phyloP scores from a whole-genome alignment of 2,113 vertebrate genomes.

The Dendrocopos noguchii region DNA sequence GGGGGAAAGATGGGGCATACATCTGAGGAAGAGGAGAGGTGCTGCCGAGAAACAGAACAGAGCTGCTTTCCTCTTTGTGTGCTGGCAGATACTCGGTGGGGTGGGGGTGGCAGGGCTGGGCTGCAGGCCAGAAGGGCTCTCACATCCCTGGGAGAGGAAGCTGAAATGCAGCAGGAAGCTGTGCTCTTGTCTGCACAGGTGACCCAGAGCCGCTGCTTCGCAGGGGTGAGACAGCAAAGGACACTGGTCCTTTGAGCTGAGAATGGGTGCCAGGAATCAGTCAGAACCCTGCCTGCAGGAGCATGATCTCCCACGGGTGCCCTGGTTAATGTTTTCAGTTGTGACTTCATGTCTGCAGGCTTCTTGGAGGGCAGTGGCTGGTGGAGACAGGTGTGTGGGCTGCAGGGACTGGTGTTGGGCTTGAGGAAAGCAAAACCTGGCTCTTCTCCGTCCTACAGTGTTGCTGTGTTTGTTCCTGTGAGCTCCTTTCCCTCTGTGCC shows the following conservation, averaged over 20 bases:
- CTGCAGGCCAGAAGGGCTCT: not conserved
- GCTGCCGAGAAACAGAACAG: not conserved
- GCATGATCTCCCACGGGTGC: fast-evolving
- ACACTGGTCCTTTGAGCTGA: not conserved
- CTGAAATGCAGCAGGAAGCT: not conserved
- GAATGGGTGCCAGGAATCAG: not conserved
- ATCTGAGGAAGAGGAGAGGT: not conserved
- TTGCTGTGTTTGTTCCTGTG: not conserved
- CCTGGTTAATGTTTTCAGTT: fast-evolving
- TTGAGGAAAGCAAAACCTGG: fast-evolving
- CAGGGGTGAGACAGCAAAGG: not conserved
- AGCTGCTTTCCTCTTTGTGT: constrained; percentile 7
- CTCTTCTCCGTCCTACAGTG: not conserved
- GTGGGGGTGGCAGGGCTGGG: not conserved
- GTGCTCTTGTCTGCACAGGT: not conserved
- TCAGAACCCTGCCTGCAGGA: fast-evolving
- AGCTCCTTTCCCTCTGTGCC: fast-evolving
- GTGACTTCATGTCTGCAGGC: not conserved
- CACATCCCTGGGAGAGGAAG: not conserved
- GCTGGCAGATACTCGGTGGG: not conserved
- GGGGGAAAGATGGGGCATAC: not conserved
- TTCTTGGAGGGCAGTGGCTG: not conserved
- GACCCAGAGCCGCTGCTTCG: not conserved
- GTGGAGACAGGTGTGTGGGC: not conserved
- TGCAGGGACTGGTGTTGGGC: not conserved